Evolutionary conservation across 2,797 vertebrate species (phyloP), one percentile per base, ranked within the genome.

Genomic region (Pipistrellus pygmaeus): DNA sequence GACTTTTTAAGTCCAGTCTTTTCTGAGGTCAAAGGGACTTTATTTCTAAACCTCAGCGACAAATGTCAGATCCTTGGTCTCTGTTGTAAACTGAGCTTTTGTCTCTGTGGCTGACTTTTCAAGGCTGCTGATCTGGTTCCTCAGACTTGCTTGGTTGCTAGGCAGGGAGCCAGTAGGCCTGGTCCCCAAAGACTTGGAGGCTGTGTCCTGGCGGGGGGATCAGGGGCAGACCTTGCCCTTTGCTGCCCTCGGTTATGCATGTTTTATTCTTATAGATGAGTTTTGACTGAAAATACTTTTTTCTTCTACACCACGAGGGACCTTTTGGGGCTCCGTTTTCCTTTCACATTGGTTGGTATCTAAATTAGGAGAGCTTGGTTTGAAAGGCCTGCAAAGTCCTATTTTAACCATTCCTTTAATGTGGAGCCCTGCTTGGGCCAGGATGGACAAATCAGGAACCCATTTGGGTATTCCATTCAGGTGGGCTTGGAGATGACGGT

Each of bases 1-100:
- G 18, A 78, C 68, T 64, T 35, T 51, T 57, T 44, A 44, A 85
- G 53, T 46, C 48, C 35, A 18, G 60, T 85, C 18, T 27, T 93
- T 48, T 85, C 35, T 1, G 14, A 80, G 84, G 25, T 85, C 76
- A 71, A n/a, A 85, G 30, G 32, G 53, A 89, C 75, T 71, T 78
- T 55, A 64, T 82, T 93, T 94, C 66, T 83, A 85, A 93, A 81
- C 86, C 60, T 72, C 38, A 88, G 55, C 27, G 51, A 84, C 57
- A 35, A 91, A 17, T 57, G 51, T 64, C 75, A 80, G 62, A 66
- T 35, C 55, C 21, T 18, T 32, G 57, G 53, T 57, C 76, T 48
- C 27, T n/a, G 8, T 25, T 72, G 48, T 83, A 83, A 94, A 78
- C 86, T 64, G 55, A 75, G 32, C 20, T 90, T 96, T 75, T 46